phyloP scores from a whole-genome alignment of 1,140 invertebrate genomes.

The Zeugodacus cucurbitae region DNA sequence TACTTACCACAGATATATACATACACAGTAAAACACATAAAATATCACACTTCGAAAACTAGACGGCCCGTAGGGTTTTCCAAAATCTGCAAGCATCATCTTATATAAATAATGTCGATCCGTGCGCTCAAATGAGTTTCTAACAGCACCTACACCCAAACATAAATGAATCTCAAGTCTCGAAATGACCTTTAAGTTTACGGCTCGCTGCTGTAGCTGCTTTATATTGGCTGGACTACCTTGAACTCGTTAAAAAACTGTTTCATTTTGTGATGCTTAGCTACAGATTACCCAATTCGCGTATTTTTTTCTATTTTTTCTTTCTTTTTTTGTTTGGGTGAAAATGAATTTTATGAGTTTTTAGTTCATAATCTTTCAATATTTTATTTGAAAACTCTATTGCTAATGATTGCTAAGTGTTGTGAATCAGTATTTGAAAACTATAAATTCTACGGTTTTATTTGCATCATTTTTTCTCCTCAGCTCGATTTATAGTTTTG shows the following conservation, averaged over 20 bases:
- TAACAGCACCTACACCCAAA: not conserved
- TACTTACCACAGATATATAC: not conserved
- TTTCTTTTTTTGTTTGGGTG: not conserved
- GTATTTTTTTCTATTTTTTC: not conserved
- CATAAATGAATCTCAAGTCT: not conserved
- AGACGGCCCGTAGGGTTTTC: not conserved
- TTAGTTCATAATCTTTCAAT: not conserved
- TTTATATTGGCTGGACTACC: conserved; percentile 11
- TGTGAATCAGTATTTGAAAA: not conserved
- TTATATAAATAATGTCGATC: too few species aligned
- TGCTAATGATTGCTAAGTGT: not conserved
- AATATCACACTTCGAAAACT: not conserved
- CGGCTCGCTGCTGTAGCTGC: not conserved
- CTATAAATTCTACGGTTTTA: too few species aligned
- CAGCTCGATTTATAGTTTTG: not conserved
- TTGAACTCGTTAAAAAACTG: conserved; percentile 12
- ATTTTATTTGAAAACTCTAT: not conserved
- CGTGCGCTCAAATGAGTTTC: too few species aligned
- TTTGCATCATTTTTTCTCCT: too few species aligned
- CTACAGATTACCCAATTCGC: not conserved
- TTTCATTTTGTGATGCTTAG: not conserved
- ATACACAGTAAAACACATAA: not conserved
- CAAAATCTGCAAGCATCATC: not conserved
- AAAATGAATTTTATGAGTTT: not conserved
- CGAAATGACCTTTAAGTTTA: not conserved